These are phyloP conservation scores for Elephas maximus DNA, from an alignment of 2,113 vertebrate species.

Conservation along the genomic window DNA sequence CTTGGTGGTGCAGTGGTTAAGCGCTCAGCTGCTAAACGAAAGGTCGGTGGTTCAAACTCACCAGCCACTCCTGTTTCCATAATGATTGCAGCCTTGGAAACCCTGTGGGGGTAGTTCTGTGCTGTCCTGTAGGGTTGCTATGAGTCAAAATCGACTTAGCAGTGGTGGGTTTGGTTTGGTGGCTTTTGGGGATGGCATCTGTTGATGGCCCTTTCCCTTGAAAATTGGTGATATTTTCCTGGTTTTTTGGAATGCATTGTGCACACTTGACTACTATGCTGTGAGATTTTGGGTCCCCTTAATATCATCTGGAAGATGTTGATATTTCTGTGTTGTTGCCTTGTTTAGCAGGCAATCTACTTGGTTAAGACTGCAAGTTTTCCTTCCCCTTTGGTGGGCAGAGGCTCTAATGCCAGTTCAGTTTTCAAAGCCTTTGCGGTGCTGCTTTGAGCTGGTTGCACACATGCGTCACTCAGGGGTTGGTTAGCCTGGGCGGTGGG, in stretches of 20 bases:
- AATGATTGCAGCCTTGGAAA: no score
- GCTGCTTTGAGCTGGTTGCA: background rate
- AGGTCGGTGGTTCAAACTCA: no score
- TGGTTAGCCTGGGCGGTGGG: background rate
- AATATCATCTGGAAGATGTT: background rate
- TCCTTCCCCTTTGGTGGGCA: background rate
- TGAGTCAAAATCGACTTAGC: no score
- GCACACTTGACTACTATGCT: background rate
- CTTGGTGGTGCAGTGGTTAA: no score
- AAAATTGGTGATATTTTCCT: background rate
- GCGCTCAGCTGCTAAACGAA: no score
- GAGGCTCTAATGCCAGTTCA: rapidly evolving
- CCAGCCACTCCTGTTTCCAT: no score
- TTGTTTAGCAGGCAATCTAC: background rate
- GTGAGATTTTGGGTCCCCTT: background rate
- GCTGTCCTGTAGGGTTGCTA: no score
- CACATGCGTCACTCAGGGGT: rapidly evolving
- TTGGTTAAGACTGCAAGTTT: background rate
- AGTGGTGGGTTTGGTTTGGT: no score
- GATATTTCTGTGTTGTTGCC: background rate
- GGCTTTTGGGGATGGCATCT: background rate
- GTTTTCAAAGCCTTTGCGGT: background rate
- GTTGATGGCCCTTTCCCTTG: background rate
- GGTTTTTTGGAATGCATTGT: background rate
- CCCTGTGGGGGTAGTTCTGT: no score